Evolutionary conservation across 1,140 invertebrate species (phyloP).

Genomic region (Parasteatoda tepidariorum): DNA sequence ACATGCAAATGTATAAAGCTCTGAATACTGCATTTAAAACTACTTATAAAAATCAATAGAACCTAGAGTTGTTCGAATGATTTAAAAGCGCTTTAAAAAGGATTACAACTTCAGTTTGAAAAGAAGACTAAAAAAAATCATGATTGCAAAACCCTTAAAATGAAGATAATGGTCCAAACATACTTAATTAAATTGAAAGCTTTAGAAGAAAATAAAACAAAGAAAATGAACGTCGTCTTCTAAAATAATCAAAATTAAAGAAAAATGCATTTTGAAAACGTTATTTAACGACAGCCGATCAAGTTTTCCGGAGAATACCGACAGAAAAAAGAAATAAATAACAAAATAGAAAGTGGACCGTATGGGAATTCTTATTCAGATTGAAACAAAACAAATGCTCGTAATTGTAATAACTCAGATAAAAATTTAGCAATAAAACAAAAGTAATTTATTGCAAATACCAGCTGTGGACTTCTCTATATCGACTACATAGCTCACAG

Average conservation of each 20-base stretch:
- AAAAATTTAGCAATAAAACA: slow-evolving; percentile 19
- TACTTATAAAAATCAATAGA: slow-evolving; percentile 13
- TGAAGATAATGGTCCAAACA: slow-evolving; percentile 49
- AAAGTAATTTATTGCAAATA: slow-evolving; percentile 47
- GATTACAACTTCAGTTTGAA: neutral
- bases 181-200: slow-evolving; percentile 58
- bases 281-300: slow-evolving; percentile 52
- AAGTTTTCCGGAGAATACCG: neutral
- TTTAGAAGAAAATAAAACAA: slow-evolving; percentile 38
- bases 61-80: neutral
- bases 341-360: neutral
- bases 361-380: neutral
- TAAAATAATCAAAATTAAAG: slow-evolving; percentile 47
- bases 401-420: neutral
- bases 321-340: neutral
- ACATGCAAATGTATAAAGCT: neutral
- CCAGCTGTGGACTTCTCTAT: slow-evolving; percentile 47
- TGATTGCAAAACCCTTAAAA: slow-evolving; percentile 24
- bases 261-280: slow-evolving; percentile 43
- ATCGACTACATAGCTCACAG: neutral
- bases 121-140: neutral
- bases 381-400: neutral
- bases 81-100: slow-evolving; percentile 52
- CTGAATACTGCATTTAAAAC: neutral
- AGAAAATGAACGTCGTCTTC: neutral